Percentiles rank a stretch among this genome's conserved stretches.
Evolutionary conservation across 2,888 invertebrate genomes (phyloP).

Genomic region (Azorinus chamasolen): DNA sequence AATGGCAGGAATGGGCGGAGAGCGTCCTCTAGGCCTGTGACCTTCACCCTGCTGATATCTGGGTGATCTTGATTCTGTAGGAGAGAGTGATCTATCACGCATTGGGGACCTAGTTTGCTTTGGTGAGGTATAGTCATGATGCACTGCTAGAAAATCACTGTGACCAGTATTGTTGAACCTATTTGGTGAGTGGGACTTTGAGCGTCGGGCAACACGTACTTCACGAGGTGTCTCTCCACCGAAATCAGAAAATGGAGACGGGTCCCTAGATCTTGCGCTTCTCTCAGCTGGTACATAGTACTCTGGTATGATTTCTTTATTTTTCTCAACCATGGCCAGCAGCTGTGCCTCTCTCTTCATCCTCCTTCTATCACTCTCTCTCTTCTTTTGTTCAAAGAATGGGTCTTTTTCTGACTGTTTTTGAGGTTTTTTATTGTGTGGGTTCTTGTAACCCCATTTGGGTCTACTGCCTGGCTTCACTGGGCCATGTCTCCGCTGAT

Average conservation of each 20-base stretch:
- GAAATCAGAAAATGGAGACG: constrained; percentile 65
- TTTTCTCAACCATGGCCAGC: constrained; percentile 79
- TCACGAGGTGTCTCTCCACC: constrained; percentile 63
- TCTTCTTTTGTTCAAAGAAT: constrained; percentile 75
- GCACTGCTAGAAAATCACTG: constrained; percentile 30
- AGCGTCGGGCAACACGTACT: constrained; percentile 49
- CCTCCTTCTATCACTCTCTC: constrained; percentile 70
- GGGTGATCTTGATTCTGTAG: constrained; percentile 6
- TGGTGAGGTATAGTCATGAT: constrained; percentile 13
- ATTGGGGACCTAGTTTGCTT: constrained; percentile 26
- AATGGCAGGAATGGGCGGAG: constrained; percentile 80
- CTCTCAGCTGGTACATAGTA: constrained; percentile 57
- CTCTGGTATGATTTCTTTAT: constrained; percentile 76
- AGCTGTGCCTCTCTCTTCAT: constrained; percentile 78
- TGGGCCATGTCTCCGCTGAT: constrained; percentile 45
- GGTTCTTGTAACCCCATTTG: constrained; percentile 80
- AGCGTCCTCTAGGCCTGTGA: constrained; percentile 46
- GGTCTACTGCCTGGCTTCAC: constrained; percentile 66
- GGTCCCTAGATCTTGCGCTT: constrained; percentile 47
- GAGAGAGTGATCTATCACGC: constrained; percentile 40
- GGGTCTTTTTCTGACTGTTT: constrained; percentile 85
- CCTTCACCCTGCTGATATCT: not conserved
- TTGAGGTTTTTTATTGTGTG: constrained; percentile 62
- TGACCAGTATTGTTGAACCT: constrained; percentile 36
- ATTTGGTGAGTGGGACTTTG: constrained; percentile 69